Percentiles rank a stretch among this genome's conserved stretches.
Evolutionary conservation across 1,140 invertebrate genomes (phyloP).

Genomic region (Pararge aegeria): DNA sequence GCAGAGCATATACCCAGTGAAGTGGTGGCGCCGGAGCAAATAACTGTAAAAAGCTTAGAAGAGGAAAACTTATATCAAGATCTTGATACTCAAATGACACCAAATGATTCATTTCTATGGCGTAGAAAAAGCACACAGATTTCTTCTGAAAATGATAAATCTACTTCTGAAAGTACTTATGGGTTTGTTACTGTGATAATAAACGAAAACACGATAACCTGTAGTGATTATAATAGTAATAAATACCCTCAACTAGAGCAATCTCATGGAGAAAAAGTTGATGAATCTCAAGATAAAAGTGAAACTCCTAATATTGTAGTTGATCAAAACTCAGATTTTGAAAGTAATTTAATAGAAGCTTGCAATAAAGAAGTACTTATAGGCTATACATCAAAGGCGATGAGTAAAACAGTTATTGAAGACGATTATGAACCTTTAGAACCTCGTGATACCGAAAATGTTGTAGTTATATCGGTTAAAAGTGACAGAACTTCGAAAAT

Average conservation of each 20-base stretch:
- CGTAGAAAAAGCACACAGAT: conserved; percentile 67
- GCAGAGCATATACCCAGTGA: conserved; percentile 17
- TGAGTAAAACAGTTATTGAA: conserved; percentile 49
- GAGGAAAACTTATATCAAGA: conserved; percentile 53
- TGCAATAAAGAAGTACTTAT: conserved; percentile 68
- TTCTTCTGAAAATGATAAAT: conserved; percentile 62
- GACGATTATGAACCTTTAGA: conserved; percentile 75
- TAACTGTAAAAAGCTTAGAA: conserved; percentile 11
- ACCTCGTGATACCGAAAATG: conserved; percentile 52
- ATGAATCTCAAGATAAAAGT: conserved; percentile 45
- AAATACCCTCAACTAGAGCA: conserved; percentile 30
- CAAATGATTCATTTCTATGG: conserved; percentile 78
- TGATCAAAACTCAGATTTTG: conserved; percentile 60
- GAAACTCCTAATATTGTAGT: conserved; percentile 36
- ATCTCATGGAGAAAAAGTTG: conserved; percentile 35
- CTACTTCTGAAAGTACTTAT: conserved; percentile 54
- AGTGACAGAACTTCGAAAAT: conserved; percentile 63
- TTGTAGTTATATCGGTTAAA: conserved; percentile 57
- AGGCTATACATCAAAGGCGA: conserved; percentile 57
- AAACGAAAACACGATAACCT: conserved; percentile 41
- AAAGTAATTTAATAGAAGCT: conserved; percentile 73
- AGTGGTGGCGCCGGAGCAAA: neutral
- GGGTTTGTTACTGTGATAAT: conserved; percentile 54
- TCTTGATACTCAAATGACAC: conserved; percentile 60
- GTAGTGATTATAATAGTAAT: conserved; percentile 29